Base-by-base conservation (phyloP, 1,140 invertebrate species). In the Sycophaga agraensis region DNA sequence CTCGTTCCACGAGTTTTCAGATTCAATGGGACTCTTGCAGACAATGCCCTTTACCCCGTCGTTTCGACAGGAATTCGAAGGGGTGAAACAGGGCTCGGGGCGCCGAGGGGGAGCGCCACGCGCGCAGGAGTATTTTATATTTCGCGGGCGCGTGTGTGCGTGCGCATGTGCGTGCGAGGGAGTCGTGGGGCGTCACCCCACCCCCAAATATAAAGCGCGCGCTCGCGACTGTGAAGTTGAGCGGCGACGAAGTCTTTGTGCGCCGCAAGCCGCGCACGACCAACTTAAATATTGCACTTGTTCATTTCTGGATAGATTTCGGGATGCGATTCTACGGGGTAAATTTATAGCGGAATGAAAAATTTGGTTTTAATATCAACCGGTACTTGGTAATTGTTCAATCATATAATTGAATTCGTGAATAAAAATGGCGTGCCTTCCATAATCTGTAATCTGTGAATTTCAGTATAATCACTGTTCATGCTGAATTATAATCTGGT, bases 21-120 rank as follows among this genome's bases (percentile, higher is more conserved):
- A 68, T 73, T 74, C 67, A 74, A 73, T 71, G 63, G 68, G 72
- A 72, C 66, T 70, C 67, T 19, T 70, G 64, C 66, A 70, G 66
- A 73, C 73, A 74, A 74, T 73, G 66, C 68, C 53, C 24, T 35
- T 54, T 51, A 40, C 37, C 62, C 57, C 16, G 45, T 63, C 61
- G 48, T 54, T 60, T 31, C 51, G 34, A 39, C 51, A 49, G 7
- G 34, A 31, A 22, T 39, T 48, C 55, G 34, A 57, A 26, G 17
- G 21, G 19, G 28, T 11, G 42, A 14, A 4, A 45, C 4, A 24
- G 7, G 11, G 28, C 5, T 11, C 4, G 11, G 11, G 28, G 11
- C 4, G 28, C 28, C 5, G 11, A 31, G 28, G 28, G n/a, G 28
- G 28, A 31, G 11, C 28, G 4, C 4, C 28, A 17, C 2, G 22